These are phyloP conservation scores for Sinocyclocheilus rhinocerous DNA, from an alignment of 2,113 vertebrate genomes.

Conservation along the genomic window DNA sequence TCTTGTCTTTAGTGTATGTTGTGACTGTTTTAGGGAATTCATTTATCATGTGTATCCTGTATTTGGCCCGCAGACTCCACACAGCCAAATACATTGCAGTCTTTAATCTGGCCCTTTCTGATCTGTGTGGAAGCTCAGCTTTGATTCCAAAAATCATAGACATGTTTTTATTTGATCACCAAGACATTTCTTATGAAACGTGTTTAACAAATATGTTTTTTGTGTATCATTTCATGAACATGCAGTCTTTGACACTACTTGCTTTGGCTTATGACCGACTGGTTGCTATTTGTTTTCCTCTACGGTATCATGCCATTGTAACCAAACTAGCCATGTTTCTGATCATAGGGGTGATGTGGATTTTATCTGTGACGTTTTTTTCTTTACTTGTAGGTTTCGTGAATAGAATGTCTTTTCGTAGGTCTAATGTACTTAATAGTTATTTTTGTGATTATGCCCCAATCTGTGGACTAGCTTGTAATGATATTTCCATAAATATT, in stretches of 20 bases:
- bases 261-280: too few species aligned
- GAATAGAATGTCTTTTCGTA: slow-evolving; percentile 68
- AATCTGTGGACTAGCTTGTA: slow-evolving; percentile 66
- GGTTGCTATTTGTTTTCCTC: slow-evolving; percentile 68
- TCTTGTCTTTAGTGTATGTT: slow-evolving; percentile 65
- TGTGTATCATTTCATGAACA: too few species aligned
- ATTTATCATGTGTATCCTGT: neutral
- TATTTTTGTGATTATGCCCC: slow-evolving; percentile 73
- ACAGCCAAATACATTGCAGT: too few species aligned
- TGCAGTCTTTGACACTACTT: too few species aligned
- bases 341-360: slow-evolving; percentile 62
- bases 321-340: slow-evolving; percentile 64
- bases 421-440: slow-evolving; percentile 67
- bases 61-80: too few species aligned
- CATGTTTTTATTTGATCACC: too few species aligned
- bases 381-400: slow-evolving; percentile 56
- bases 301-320: slow-evolving; percentile 58
- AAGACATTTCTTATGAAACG: too few species aligned
- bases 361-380: slow-evolving; percentile 28
- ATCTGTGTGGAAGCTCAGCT: too few species aligned
- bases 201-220: too few species aligned
- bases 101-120: too few species aligned
- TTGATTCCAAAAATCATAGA: too few species aligned
- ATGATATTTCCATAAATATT: slow-evolving; percentile 61
- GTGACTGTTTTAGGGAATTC: slow-evolving; percentile 55